These are phyloP conservation scores for Hozukius guyotensis DNA, from an alignment of 2,797 vertebrate species.

Conservation along the genomic window DNA sequence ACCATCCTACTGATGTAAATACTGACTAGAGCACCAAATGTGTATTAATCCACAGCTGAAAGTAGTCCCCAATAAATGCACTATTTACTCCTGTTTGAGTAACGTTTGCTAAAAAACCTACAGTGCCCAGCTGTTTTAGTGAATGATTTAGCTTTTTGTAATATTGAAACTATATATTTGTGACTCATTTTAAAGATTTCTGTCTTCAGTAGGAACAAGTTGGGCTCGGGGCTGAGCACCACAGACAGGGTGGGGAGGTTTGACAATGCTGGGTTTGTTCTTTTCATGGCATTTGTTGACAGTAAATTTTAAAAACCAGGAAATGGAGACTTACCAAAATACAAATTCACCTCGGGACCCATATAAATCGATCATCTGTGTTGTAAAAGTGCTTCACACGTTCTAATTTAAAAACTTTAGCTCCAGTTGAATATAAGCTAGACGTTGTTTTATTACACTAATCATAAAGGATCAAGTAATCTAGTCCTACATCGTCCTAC, in stretches of 20 bases:
- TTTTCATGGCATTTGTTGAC: not conserved
- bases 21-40: not conserved
- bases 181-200: not conserved
- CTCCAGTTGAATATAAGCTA: not conserved
- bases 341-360: not conserved
- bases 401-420: not conserved
- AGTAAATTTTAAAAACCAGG: not conserved
- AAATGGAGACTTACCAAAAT: not conserved
- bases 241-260: not conserved
- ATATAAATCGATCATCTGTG: not conserved
- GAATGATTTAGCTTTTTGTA: not conserved
- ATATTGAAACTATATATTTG: not conserved
- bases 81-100: conserved; percentile 1
- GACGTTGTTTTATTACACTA: not conserved
- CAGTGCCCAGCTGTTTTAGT: not conserved
- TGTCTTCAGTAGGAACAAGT: not conserved
- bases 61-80: conserved; percentile 38
- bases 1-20: not conserved
- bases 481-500: not conserved
- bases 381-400: not conserved
- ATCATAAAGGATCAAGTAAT: not conserved
- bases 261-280: not conserved
- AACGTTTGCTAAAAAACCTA: not conserved
- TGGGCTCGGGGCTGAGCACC: not conserved
- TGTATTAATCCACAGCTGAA: not conserved